These are phyloP conservation scores for Zaprionus nigranus DNA, from an alignment of 1,140 invertebrate species.

Conservation along the genomic window DNA sequence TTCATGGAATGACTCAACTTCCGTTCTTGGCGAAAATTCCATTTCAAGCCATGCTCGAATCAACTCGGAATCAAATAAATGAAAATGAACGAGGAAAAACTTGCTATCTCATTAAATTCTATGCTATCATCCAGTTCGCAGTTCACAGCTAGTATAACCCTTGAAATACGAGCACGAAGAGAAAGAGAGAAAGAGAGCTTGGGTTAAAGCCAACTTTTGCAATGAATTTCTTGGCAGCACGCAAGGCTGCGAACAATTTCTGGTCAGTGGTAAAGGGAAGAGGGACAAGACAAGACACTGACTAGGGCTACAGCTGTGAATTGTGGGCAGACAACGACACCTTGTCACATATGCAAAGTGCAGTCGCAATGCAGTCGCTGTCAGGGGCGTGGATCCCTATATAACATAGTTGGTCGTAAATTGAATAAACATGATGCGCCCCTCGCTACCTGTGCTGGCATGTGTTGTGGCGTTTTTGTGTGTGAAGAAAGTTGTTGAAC, in stretches of 20 bases:
- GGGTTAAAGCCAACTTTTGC: constrained; percentile 59
- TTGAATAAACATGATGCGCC: constrained; percentile 57
- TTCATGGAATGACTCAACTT: constrained; percentile 53
- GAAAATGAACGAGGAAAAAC: constrained; percentile 54
- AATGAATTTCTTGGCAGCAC: constrained; percentile 57
- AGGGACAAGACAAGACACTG: neutral
- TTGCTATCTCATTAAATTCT: constrained; percentile 58
- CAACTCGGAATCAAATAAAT: constrained; percentile 57
- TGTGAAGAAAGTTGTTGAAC: constrained; percentile 64
- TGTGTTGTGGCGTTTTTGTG: constrained; percentile 48
- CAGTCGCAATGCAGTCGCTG: constrained; percentile 21
- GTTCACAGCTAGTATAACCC: neutral
- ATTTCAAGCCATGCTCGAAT: constrained; percentile 50
- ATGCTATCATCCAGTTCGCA: neutral
- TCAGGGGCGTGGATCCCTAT: constrained; percentile 5
- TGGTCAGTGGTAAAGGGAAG: neutral
- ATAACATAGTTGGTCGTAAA: constrained; percentile 68
- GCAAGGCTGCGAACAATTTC: neutral
- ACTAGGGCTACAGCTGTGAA: neutral
- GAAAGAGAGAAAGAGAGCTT: constrained; percentile 19
- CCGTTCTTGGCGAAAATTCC: constrained; percentile 54
- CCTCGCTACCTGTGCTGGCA: constrained; percentile 31
- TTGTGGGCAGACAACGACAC: constrained; percentile 26
- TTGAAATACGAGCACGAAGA: constrained; percentile 36
- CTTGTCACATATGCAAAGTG: constrained; percentile 46